Evolutionary conservation across 2,797 vertebrate species (phyloP), one percentile per base, ranked within the genome.

Genomic region (Tolypeutes matacus): DNA sequence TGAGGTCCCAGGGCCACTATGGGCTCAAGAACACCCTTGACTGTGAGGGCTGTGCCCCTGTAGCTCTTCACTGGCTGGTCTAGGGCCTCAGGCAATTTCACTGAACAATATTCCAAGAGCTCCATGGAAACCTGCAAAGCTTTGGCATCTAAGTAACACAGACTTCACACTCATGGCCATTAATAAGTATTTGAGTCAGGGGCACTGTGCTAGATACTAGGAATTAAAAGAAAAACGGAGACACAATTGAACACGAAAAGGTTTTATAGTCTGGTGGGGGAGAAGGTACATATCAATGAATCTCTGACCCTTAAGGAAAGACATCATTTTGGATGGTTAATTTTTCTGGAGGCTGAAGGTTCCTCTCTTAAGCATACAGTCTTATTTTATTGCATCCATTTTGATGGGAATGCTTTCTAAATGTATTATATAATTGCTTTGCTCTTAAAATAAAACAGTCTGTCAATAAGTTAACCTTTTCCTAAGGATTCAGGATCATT

Each of bases 321-420:
- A 34, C 60, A 3, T 90, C 29, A 49, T 75, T 67, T 62, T 51
- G 7, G 62, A 76, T 77, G 25, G 62, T 42, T 70, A 21, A 86
- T 36, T 76, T 92, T 85, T 60, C 56, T 29, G 29, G 80, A 65
- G 46, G 5, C 12, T 36, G 20, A 75, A 69, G 60, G 23, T 56
- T 80, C 86, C 81, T 91, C 53, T n/a, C 8, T n/a, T 80, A 93
- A 69, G 31, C 65, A 70, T 75, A 53, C 7, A 69, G 36, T 31
- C 88, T 93, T 89, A 81, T 76, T 89, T 88, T 72, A 86, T 73
- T 67, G 78, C 70, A 80, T 88, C 18, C 25, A 51, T 49, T 86
- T 65, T 42, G 13, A 49, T 39, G 69, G 49, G 60, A 67, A 82
- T 84, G 9, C 15, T 95, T 94, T 90, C 70, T 83, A 80, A 39